phyloP scores from a whole-genome alignment of 2,113 vertebrate species.

The Paradoxurus hermaphroditus region DNA sequence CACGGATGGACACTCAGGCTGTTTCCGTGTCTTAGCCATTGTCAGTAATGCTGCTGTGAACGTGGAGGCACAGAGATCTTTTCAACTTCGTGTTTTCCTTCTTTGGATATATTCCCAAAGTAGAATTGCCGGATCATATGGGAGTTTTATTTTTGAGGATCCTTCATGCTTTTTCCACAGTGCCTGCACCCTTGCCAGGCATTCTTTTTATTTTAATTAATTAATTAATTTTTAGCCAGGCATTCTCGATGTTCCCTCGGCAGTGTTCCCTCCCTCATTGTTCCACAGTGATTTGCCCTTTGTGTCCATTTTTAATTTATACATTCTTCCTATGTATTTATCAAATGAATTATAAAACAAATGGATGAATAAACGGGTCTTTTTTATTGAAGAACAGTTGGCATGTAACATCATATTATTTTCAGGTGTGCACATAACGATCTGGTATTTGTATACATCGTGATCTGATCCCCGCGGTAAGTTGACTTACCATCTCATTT shows the following conservation, averaged over 20 bases:
- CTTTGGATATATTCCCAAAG: neutral
- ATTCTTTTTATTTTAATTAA: neutral
- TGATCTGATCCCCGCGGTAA: neutral
- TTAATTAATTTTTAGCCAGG: neutral
- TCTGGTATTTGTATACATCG: neutral
- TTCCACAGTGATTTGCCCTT: neutral
- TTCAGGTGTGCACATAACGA: neutral
- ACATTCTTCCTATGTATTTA: neutral
- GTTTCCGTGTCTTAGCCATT: neutral
- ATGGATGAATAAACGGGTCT: neutral
- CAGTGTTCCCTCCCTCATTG: no score
- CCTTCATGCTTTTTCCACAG: neutral
- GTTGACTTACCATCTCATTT: neutral
- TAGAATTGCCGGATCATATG: neutral
- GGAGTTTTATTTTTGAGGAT: neutral
- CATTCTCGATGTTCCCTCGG: neutral
- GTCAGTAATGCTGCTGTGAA: neutral
- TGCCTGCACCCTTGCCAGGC: neutral
- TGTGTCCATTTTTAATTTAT: neutral
- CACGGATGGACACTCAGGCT: neutral
- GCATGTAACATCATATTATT: neutral
- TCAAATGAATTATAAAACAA: neutral
- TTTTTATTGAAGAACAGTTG: neutral
- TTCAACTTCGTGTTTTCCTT: neutral
- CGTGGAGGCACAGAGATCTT: neutral